phyloP scores from a whole-genome alignment of 2,113 vertebrate species.

The Thalassarche chlororhynchos region DNA sequence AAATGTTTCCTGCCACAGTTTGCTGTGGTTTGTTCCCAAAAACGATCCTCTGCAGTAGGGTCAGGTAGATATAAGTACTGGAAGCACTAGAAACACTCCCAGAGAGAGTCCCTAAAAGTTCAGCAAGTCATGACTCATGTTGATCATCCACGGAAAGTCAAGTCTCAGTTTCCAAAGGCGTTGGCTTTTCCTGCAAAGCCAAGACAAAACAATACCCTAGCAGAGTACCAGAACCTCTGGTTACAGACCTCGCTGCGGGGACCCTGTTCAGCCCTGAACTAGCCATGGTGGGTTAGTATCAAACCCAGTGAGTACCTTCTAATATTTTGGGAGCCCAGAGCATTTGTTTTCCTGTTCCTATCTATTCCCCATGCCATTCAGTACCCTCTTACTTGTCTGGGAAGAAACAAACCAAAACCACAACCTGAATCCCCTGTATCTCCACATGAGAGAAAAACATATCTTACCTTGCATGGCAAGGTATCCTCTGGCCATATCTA shows the following conservation, averaged over 20 bases:
- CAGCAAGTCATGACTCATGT: not conserved
- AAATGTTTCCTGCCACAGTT: not conserved
- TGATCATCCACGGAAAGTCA: not conserved
- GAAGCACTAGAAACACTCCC: not conserved
- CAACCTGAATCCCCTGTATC: not conserved
- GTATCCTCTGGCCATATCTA: not conserved
- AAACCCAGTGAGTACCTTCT: not conserved
- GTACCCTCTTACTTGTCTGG: not conserved
- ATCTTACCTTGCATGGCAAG: not conserved
- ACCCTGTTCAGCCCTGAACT: not conserved
- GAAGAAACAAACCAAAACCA: not conserved
- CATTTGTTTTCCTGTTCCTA: not conserved
- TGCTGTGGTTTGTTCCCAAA: not conserved
- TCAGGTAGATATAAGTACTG: not conserved
- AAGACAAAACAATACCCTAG: not conserved
- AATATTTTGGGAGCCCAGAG: not conserved
- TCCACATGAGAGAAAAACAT: not conserved
- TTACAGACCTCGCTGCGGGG: not conserved
- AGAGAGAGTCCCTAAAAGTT: not conserved
- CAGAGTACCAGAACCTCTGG: not conserved
- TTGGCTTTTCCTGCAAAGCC: not conserved
- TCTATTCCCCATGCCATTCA: not conserved
- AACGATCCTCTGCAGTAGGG: not conserved
- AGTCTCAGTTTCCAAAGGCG: not conserved
- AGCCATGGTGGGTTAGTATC: fast-evolving